Evolutionary conservation across 2,113 vertebrate species (phyloP), one percentile per base, ranked within the genome.

Genomic region (Oreochromis niloticus): DNA sequence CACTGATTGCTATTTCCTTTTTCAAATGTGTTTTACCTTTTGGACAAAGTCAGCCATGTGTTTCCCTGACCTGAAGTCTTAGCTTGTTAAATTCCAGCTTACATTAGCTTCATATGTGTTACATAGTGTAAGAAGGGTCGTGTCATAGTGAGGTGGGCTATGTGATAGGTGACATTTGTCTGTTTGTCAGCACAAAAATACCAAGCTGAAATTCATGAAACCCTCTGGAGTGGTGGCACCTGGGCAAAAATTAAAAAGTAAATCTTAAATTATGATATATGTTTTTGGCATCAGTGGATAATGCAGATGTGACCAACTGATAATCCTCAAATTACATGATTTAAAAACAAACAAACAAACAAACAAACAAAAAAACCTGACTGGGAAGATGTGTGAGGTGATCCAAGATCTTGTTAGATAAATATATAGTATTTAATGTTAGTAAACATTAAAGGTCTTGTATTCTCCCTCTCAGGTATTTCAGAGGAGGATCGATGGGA

Each of bases 401-500:
- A 57, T 6, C 12, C 39, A 59, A 12, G 11, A 39, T 84, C 9
- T 10, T 48, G 9, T 52, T 43, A 4, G 24, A 30, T 46, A 46
- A 73, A 85, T 27, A 11, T 9, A 59, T 4, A 30, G 5, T 17
- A 30, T 16, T 17, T 17, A 10, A 39, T 43, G 17, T 34, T 17
- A 16, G 11, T 82, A 24, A 41, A 54, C 6, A 13, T 43, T 14
- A 22, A 39, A 27, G 13, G 9, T 46, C 13, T 48, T 17, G 9
- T 3, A 11, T 46, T 57, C 3, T 59, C 8, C 22, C 52, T 85
- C 48, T 82, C 89, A 97, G 97, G 94, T 98, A 27, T 95, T 96
- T 71, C 91, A 90, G 27, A 91, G 85, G 75, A 90, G 92, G 80
- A 10, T 89, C 8, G 90, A 96, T 34, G 90, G 95, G 52, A 85